These are phyloP conservation scores for Acrocera orbiculus DNA, from an alignment of 2,888 invertebrate species.

Conservation along the genomic window DNA sequence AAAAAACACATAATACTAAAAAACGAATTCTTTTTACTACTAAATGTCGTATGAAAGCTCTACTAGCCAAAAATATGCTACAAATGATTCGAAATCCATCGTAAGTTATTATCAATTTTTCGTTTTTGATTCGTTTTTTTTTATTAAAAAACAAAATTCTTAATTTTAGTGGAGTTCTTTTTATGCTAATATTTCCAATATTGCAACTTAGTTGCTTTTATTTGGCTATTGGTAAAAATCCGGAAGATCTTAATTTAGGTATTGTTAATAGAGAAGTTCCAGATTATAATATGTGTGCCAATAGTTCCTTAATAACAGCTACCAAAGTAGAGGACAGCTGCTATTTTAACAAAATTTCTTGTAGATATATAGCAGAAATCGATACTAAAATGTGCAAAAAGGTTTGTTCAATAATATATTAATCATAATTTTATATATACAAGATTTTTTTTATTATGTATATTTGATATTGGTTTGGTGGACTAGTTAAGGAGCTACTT, in stretches of 20 bases:
- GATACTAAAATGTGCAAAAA: too few species aligned
- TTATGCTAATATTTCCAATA: slow-evolving; percentile 66
- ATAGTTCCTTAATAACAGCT: slow-evolving; percentile 28
- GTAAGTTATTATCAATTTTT: slow-evolving; percentile 30
- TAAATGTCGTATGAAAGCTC: slow-evolving; percentile 38
- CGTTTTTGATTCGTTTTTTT: slow-evolving; percentile 10
- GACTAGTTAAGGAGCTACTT: too few species aligned
- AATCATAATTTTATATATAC: too few species aligned
- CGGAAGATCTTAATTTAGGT: slow-evolving; percentile 50
- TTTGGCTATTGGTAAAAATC: slow-evolving; percentile 61
- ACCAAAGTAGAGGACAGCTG: slow-evolving; percentile 31
- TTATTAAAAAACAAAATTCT: not conserved
- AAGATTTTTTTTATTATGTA: too few species aligned
- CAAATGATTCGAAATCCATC: slow-evolving; percentile 54
- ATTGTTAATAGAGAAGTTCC: slow-evolving; percentile 62
- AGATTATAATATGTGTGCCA: slow-evolving; percentile 29
- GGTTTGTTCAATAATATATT: too few species aligned
- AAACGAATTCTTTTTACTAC: slow-evolving; percentile 23
- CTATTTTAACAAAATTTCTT: slow-evolving; percentile 39
- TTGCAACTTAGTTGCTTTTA: slow-evolving; percentile 66
- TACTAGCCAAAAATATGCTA: slow-evolving; percentile 50
- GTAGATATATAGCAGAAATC: slow-evolving; percentile 41
- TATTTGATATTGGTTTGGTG: too few species aligned
- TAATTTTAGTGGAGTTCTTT: slow-evolving; percentile 53
- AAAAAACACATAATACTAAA: slow-evolving; percentile 13